A percentile compares a stretch with the other conserved stretches of the same genome.
Evolutionary conservation across 2,797 vertebrate species (phyloP).

Genomic region (Muscicapa striata): DNA sequence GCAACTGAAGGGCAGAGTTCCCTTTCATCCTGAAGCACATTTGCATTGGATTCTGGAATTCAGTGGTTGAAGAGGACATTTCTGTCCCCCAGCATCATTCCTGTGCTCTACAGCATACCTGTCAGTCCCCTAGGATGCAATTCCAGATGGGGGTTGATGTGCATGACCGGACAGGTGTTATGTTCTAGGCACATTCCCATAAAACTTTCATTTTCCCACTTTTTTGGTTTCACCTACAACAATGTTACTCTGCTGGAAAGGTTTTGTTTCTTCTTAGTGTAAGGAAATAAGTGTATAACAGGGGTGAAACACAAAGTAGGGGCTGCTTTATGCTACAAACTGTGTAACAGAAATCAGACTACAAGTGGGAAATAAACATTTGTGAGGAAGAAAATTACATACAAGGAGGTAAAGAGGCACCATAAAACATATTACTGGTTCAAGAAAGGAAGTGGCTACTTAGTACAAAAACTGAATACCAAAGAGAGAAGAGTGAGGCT

Average conservation of each 20-base stretch:
- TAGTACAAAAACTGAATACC: background rate
- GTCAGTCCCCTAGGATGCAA: background rate
- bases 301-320: background rate
- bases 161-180: rapidly evolving
- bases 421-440: background rate
- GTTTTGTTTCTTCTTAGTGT: background rate
- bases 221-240: background rate
- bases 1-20: background rate
- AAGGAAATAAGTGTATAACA: background rate
- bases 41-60: background rate
- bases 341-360: background rate
- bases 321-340: background rate
- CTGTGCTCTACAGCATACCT: background rate
- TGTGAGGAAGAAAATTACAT: background rate
- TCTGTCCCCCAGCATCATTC: background rate
- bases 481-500: background rate
- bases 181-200: background rate
- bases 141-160: background rate
- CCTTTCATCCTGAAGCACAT: rapidly evolving
- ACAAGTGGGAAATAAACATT: background rate
- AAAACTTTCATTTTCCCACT: background rate
- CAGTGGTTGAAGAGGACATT: background rate
- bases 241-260: background rate
- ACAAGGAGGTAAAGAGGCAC: background rate
- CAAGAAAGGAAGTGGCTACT: background rate